Evolutionary conservation across 2,113 vertebrate genomes (phyloP), one percentile per base, ranked within the genome.

Genomic region (Aegotheles bennettii): DNA sequence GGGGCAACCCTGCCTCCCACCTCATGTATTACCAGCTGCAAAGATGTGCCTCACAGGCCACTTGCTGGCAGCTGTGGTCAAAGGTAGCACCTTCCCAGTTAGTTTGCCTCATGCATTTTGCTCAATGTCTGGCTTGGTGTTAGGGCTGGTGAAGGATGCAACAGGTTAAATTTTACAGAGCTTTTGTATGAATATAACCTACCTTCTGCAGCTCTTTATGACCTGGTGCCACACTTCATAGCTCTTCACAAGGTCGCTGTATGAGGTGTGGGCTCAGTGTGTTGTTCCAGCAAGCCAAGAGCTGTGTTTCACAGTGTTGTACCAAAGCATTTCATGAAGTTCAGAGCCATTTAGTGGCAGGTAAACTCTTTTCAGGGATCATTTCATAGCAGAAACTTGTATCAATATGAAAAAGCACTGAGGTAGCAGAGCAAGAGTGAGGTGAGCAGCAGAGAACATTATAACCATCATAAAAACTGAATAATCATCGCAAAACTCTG

Each of bases 321-420:
- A 60, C 64, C 84, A 9, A 35, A 91, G 61, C 56, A 3, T 57
- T 85, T 89, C 56, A 25, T 6, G 0, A 59, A 53, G 47, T 84
- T 73, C 48, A 45, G 85, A 88, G 63, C 63, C 82, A 29, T 96
- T 95, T 83, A 33, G 45, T 42, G 45, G 85, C 75, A 85, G 92
- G 85, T 48, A 91, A 96, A 88, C 85, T 90, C 79, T 73, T 92
- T 92, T 85, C 94, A 94, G 75, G 96, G 92, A 77, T 92, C 95
- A 92, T 95, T 96, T 95, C 82, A 76, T 85, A 33, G 85, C 90
- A 84, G 85, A 73, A 90, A 33, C 82, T 74, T 17, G 8, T 19
- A 67, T 29, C 36, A 6, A 70, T 38, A 84, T 10, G 71, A 63
- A 65, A 74, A 86, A 0, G 10, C 36, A 1, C 13, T 0, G 19